Evolutionary conservation across 2,888 invertebrate genomes (phyloP).

Genomic region (Eurytoma californica): DNA sequence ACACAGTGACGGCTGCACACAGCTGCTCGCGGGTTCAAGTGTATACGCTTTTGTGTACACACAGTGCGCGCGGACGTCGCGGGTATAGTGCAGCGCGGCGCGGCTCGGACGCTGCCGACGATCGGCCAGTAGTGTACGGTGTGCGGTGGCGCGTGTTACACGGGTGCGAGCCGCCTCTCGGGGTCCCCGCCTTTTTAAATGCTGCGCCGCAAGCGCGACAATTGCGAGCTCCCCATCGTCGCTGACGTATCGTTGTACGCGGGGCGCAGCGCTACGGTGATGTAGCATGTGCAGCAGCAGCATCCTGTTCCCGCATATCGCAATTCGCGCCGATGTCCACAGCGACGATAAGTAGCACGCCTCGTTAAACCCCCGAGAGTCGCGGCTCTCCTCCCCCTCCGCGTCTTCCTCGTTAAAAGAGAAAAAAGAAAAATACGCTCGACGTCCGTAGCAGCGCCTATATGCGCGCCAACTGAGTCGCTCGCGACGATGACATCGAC

Average conservation of each 20-base stretch:
- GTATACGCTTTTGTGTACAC: background rate
- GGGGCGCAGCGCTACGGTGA: background rate
- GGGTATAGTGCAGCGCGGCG: background rate
- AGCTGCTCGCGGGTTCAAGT: too few relatives aligned
- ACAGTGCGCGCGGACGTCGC: background rate
- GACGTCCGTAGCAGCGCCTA: slow-evolving; percentile 27
- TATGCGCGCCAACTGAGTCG: slow-evolving; percentile 51
- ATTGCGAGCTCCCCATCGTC: slow-evolving; percentile 28
- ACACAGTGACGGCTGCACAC: background rate
- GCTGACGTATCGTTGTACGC: slow-evolving; percentile 4
- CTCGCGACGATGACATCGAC: slow-evolving; percentile 60
- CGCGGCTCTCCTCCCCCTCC: background rate
- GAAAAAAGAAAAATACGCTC: slow-evolving; percentile 13
- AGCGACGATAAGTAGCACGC: slow-evolving; percentile 34
- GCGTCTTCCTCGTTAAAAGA: background rate
- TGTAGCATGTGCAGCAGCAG: slow-evolving; percentile 16
- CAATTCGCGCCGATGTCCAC: slow-evolving; percentile 44
- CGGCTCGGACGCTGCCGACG: background rate
- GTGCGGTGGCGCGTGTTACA: background rate
- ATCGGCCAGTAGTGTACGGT: background rate
- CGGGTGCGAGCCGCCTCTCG: background rate
- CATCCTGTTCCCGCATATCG: slow-evolving; percentile 12
- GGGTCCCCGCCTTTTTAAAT: slow-evolving; percentile 49
- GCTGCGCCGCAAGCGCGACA: slow-evolving; percentile 46
- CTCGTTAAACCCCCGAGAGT: background rate